Evolutionary conservation across 2,113 vertebrate species (phyloP).

Genomic region (Amazona vittata): DNA sequence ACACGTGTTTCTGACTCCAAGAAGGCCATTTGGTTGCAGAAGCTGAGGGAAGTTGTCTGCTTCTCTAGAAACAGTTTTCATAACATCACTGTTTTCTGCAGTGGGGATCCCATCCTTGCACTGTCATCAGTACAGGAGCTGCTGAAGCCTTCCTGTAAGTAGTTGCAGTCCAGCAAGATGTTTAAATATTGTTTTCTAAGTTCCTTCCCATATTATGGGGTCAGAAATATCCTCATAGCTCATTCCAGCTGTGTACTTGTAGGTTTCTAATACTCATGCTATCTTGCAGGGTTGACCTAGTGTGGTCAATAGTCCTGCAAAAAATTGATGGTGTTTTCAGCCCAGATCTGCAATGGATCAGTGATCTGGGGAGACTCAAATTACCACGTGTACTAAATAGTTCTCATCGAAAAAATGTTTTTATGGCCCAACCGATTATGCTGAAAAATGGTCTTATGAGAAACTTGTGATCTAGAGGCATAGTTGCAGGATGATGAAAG

Average conservation of each 20-base stretch:
- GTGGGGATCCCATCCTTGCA: background rate
- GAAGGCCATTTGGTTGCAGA: background rate
- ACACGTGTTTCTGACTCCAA: rapidly evolving
- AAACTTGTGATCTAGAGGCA: background rate
- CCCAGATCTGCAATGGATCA: background rate
- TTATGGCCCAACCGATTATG: background rate
- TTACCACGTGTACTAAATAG: background rate
- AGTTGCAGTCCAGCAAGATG: background rate
- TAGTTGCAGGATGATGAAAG: background rate
- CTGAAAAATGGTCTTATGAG: background rate
- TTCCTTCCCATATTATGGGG: constrained; percentile 14
- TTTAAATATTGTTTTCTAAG: background rate
- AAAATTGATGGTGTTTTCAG: background rate
- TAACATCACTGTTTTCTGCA: background rate
- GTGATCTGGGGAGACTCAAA: background rate
- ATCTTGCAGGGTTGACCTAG: background rate
- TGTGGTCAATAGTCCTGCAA: background rate
- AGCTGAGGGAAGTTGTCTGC: background rate
- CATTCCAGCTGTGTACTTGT: background rate
- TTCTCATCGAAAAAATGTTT: background rate
- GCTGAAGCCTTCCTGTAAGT: background rate
- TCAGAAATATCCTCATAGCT: background rate
- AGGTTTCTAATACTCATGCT: background rate
- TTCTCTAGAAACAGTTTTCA: background rate
- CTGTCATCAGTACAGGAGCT: background rate